phyloP scores from a whole-genome alignment of 2,797 vertebrate genomes.

The Phaenicophaeus curvirostris region DNA sequence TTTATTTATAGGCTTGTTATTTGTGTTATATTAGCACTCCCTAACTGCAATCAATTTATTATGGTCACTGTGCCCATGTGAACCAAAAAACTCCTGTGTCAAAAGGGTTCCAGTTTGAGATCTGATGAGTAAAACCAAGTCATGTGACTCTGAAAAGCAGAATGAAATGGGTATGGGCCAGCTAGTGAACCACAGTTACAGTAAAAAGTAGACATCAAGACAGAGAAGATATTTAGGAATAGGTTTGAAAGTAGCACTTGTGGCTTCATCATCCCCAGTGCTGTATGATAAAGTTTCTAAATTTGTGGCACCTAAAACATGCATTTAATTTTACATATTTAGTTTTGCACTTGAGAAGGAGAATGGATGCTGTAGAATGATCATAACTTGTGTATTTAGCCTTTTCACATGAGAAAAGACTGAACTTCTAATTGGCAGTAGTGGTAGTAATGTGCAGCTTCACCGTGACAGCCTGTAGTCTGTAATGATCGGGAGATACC shows the following conservation, averaged over 20 bases:
- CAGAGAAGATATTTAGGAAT: not conserved
- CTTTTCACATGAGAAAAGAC: not conserved
- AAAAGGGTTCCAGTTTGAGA: not conserved
- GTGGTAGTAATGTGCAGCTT: not conserved
- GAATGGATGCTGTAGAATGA: not conserved
- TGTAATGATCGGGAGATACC: not conserved
- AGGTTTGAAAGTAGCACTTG: not conserved
- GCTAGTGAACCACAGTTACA: not conserved
- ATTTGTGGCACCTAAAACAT: not conserved
- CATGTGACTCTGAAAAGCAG: not conserved
- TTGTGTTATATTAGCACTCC: not conserved
- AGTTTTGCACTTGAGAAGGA: not conserved
- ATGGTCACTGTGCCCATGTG: not conserved
- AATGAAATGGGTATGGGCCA: not conserved
- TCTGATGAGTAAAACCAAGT: not conserved
- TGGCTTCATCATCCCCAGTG: not conserved
- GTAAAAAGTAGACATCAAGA: not conserved
- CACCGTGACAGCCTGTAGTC: not conserved
- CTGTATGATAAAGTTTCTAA: not conserved
- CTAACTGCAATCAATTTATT: not conserved
- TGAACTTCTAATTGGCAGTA: not conserved
- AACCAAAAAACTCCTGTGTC: fast-evolving
- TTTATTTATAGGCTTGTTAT: not conserved
- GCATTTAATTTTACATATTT: not conserved
- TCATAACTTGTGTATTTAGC: not conserved